Percentiles rank a stretch among this genome's conserved stretches.
These are phyloP conservation scores for Tinea pellionella DNA, from an alignment of 2,888 invertebrate species.

Conservation along the genomic window DNA sequence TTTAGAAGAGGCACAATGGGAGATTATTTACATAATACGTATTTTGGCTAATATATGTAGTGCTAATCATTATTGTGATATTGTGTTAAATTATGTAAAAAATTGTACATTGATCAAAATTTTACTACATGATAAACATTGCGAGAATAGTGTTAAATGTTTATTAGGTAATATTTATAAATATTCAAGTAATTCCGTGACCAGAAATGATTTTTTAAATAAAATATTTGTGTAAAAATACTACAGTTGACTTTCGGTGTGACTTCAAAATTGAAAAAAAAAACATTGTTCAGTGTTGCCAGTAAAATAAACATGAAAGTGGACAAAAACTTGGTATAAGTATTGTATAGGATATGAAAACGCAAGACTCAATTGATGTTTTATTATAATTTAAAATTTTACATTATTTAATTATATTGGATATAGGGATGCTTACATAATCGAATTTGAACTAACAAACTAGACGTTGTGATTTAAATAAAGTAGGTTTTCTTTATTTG, in stretches of 20 bases:
- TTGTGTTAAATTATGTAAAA: constrained; percentile 23
- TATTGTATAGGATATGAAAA: no score
- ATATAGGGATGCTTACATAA: no score
- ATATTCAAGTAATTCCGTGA: constrained; percentile 20
- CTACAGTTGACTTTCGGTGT: not conserved
- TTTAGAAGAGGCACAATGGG: constrained; percentile 17
- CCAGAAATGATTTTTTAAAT: constrained; percentile 25
- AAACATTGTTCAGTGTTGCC: not conserved
- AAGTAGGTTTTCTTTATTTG: no score
- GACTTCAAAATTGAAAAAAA: not conserved
- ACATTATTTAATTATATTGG: no score
- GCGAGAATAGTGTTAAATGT: constrained; percentile 32
- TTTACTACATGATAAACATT: not conserved
- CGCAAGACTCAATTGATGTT: constrained; percentile 15
- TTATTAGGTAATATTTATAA: constrained; percentile 44
- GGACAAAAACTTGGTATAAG: no score
- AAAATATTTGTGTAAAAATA: not conserved
- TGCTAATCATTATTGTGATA: constrained; percentile 21
- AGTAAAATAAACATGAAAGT: no score
- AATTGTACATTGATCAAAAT: constrained; percentile 18
- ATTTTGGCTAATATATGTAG: constrained; percentile 37
- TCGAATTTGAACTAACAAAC: no score
- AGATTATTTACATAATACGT: constrained; percentile 33
- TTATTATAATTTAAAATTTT: not conserved
- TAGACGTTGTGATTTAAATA: no score